phyloP scores from a whole-genome alignment of 23 tunicate species.

The Halocynthia aurantium region DNA sequence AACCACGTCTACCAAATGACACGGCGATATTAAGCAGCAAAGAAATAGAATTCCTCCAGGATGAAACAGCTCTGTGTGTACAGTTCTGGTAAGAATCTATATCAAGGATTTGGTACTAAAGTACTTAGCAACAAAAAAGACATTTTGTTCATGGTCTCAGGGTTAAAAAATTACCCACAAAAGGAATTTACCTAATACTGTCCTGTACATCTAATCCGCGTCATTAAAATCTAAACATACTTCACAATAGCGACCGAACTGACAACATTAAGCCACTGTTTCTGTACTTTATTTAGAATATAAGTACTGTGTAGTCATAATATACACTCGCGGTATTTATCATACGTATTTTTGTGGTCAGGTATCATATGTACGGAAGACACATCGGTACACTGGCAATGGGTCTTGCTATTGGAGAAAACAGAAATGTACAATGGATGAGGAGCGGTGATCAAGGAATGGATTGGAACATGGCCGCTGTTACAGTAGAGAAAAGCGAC shows the following conservation, averaged over 20 bases:
- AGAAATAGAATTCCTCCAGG: constrained; percentile 3
- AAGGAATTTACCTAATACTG: too few species aligned
- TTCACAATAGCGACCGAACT: too few species aligned
- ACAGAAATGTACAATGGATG: constrained; percentile 27
- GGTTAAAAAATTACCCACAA: too few species aligned
- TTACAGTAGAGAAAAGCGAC: constrained; percentile 15
- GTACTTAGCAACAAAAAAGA: too few species aligned
- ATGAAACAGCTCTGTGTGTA: constrained; percentile 25
- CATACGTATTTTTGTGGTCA: neutral
- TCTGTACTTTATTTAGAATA: too few species aligned
- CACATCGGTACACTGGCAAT: constrained; percentile 32
- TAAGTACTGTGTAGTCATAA: too few species aligned
- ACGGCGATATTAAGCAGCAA: constrained; percentile 29
- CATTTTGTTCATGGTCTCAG: too few species aligned
- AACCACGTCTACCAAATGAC: constrained; percentile 28
- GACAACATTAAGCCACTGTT: too few species aligned
- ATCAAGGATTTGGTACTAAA: too few species aligned
- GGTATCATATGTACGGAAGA: constrained; percentile 67
- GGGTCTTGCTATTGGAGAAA: constrained; percentile 20
- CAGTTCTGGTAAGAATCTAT: constrained; percentile 45
- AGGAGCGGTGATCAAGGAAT: constrained; percentile 40
- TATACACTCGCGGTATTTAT: too few species aligned
- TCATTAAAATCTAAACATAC: too few species aligned
- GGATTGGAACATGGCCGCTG: constrained; percentile 30
- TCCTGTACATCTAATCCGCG: too few species aligned